Percentiles rank a stretch among this genome's conserved stretches.
Evolutionary conservation across 1,140 invertebrate genomes (phyloP).

Genomic region (Trichonephila clavata): DNA sequence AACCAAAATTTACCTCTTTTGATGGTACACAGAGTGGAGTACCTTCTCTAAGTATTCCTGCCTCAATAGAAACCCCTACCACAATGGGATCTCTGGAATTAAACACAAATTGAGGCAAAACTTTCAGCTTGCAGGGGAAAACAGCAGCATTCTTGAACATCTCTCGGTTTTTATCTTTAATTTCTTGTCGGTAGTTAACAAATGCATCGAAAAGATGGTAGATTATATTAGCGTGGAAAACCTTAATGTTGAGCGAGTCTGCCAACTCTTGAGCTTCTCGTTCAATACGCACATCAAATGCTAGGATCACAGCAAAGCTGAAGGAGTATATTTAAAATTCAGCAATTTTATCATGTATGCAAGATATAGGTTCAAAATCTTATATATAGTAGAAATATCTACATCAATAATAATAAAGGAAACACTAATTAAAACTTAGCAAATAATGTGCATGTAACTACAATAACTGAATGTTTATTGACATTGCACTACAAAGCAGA

Average conservation of each 20-base stretch:
- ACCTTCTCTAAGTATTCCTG: slow-evolving; percentile 96
- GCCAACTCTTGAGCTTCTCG: slow-evolving; percentile 98
- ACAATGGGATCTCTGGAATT: slow-evolving; percentile 99
- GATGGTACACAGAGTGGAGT: slow-evolving; percentile 98
- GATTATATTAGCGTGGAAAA: slow-evolving; percentile 99
- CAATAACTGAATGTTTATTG: too few species aligned
- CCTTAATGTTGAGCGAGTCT: slow-evolving; percentile 95
- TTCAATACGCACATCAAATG: slow-evolving; percentile 99
- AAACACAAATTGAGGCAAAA: slow-evolving; percentile 95
- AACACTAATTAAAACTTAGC: too few species aligned
- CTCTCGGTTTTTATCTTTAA: slow-evolving; percentile 95
- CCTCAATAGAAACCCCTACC: slow-evolving; percentile 96
- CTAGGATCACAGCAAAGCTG: slow-evolving; percentile 97
- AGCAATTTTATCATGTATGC: too few species aligned
- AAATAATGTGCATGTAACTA: too few species aligned
- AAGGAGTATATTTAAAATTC: slow-evolving; percentile 49
- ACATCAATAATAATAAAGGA: too few species aligned
- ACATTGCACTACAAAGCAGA: too few species aligned
- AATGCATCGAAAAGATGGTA: slow-evolving; percentile 99
- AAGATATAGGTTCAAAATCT: too few species aligned
- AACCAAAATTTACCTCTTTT: slow-evolving; percentile 89
- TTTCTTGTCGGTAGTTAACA: slow-evolving; percentile 94
- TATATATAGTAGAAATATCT: too few species aligned
- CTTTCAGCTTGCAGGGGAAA: slow-evolving; percentile 97
- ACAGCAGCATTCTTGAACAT: slow-evolving; percentile 98